A percentile compares a stretch with the other conserved stretches of the same genome.
Evolutionary conservation across 2,888 invertebrate species (phyloP).

Genomic region (Zootermopsis nevadensis): DNA sequence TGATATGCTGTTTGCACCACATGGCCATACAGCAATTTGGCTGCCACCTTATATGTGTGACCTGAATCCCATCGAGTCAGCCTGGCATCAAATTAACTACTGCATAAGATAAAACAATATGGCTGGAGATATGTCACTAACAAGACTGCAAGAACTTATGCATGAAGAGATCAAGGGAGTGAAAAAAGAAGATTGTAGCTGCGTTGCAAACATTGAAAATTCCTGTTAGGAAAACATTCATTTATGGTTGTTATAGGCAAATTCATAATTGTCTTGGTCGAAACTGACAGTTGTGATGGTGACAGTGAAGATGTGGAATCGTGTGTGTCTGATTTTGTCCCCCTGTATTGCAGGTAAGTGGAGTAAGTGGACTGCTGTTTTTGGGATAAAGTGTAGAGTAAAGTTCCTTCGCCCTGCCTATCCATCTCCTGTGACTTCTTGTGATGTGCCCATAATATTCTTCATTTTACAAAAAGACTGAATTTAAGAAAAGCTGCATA

Average conservation of each 20-base stretch:
- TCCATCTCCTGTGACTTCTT: too few species aligned
- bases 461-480: too few species aligned
- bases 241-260: background rate
- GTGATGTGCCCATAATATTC: too few species aligned
- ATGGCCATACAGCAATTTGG: background rate
- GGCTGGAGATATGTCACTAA: background rate
- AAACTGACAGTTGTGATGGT: background rate
- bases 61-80: background rate
- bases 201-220: background rate
- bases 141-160: background rate
- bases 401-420: too few species aligned
- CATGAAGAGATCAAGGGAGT: background rate
- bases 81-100: background rate
- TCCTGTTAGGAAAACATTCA: background rate
- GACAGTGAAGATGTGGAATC: background rate
- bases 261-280: background rate
- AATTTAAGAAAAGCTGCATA: too few species aligned
- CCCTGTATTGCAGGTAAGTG: background rate
- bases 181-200: background rate
- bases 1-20: background rate
- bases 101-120: background rate
- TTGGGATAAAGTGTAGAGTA: background rate
- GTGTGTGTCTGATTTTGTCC: background rate
- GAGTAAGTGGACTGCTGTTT: slow-evolving; percentile 18
- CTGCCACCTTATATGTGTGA: slow-evolving; percentile 10